Conservation (phyloP, 1,140 invertebrate species). For the Spodoptera frugiperda region DNA sequence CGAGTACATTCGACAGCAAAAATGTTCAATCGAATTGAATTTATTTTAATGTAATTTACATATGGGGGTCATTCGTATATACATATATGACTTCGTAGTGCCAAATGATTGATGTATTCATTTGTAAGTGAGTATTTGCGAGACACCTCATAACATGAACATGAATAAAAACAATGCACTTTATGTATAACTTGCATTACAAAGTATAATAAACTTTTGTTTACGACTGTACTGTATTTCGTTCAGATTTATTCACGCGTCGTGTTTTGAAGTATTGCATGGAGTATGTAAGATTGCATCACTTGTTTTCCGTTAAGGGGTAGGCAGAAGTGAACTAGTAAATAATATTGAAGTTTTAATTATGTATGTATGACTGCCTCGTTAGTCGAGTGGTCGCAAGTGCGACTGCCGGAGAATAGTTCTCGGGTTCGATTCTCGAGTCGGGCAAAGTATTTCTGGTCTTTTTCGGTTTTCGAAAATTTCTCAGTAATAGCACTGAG, state of each 20-base stretch:
- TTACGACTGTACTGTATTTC: slow-evolving; percentile 54
- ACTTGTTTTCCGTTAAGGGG: too few species aligned
- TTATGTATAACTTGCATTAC: slow-evolving; percentile 62
- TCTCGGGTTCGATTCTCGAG: too few species aligned
- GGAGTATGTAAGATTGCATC: slow-evolving; percentile 43
- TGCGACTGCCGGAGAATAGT: too few species aligned
- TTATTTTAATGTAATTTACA: slow-evolving; percentile 15
- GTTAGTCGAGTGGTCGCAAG: too few species aligned
- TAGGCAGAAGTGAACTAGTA: too few species aligned
- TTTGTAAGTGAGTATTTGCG: slow-evolving; percentile 39
- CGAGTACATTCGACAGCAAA: not conserved
- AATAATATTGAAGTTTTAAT: too few species aligned
- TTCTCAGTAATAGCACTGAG: too few species aligned
- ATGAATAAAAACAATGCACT: slow-evolving; percentile 68
- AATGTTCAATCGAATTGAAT: not conserved
- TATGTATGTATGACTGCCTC: too few species aligned
- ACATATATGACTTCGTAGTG: not conserved
- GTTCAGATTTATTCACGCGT: slow-evolving; percentile 51
- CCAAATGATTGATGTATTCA: slow-evolving; percentile 45
- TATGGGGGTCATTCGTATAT: slow-evolving; percentile 9
- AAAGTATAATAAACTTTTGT: slow-evolving; percentile 62
- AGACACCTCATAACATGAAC: slow-evolving; percentile 60
- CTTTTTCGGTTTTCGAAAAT: too few species aligned
- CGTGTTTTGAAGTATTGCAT: slow-evolving; percentile 7
- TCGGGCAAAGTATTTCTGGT: too few species aligned